phyloP scores from a whole-genome alignment of 2,113 vertebrate genomes.

The Stigmatopora nigra region DNA sequence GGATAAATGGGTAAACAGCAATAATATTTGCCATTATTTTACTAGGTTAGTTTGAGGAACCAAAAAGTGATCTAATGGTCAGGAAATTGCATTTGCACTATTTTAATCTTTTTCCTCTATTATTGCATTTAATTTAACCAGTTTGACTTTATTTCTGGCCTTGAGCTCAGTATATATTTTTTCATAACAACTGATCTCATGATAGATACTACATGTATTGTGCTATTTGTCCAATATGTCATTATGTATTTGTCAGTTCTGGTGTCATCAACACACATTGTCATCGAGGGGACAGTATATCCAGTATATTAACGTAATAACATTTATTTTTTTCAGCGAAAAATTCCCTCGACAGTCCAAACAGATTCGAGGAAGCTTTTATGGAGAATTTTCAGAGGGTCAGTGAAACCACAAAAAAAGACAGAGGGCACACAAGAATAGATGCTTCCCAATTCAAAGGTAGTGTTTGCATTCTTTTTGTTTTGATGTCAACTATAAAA shows the following conservation, averaged over 20 bases:
- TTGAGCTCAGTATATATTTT: too few species aligned
- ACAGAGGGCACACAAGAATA: constrained; percentile 72
- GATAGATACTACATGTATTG: too few species aligned
- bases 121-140: too few species aligned
- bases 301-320: constrained; percentile 7
- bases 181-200: too few species aligned
- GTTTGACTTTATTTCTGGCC: too few species aligned
- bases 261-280: not conserved
- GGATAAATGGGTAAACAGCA: too few species aligned
- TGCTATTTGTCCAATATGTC: too few species aligned
- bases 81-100: too few species aligned
- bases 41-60: too few species aligned
- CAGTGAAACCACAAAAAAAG: constrained; percentile 77
- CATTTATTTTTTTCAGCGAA: constrained; percentile 52
- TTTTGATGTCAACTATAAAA: not conserved
- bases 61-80: too few species aligned
- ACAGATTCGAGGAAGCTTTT: constrained; percentile 54
- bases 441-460: constrained; percentile 77
- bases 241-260: not conserved
- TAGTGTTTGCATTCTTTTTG: constrained; percentile 39
- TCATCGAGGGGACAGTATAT: constrained; percentile 3
- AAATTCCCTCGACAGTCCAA: constrained; percentile 58
- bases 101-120: too few species aligned
- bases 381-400: constrained; percentile 60
- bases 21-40: too few species aligned